These are phyloP conservation scores for Cantharis rufa DNA, from an alignment of 2,888 invertebrate genomes.

Conservation along the genomic window DNA sequence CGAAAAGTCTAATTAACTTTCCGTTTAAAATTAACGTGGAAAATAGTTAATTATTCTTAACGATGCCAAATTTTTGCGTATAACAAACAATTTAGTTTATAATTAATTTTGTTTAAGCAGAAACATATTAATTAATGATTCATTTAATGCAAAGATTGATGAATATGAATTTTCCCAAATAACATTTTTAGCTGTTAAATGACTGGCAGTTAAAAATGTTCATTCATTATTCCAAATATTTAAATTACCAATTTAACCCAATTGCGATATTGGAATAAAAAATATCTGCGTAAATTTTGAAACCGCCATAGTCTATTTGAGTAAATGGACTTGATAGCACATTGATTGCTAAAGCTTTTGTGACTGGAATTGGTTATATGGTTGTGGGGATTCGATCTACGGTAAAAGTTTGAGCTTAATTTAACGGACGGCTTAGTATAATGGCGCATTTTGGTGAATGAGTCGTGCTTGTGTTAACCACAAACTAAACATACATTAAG, in stretches of 20 bases:
- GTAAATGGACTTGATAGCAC: conserved; percentile 21
- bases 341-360: conserved; percentile 25
- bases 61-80: not conserved
- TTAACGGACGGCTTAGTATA: conserved; percentile 27
- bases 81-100: not conserved
- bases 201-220: not conserved
- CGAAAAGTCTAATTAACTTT: not conserved
- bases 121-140: not conserved
- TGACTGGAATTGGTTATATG: conserved; percentile 20
- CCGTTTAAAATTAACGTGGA: not conserved
- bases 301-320: conserved; percentile 5
- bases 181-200: not conserved
- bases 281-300: not conserved
- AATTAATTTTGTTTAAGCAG: not conserved
- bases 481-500: conserved; percentile 22
- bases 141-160: not conserved
- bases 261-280: not conserved
- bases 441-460: conserved; percentile 18
- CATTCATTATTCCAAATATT: not conserved
- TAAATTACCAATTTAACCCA: not conserved
- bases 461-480: conserved; percentile 22
- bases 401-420: conserved; percentile 23
- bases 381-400: conserved; percentile 17
- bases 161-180: not conserved
- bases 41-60: not conserved